Evolutionary conservation across 2,113 vertebrate genomes (phyloP).

Genomic region (Perca schrenkii): DNA sequence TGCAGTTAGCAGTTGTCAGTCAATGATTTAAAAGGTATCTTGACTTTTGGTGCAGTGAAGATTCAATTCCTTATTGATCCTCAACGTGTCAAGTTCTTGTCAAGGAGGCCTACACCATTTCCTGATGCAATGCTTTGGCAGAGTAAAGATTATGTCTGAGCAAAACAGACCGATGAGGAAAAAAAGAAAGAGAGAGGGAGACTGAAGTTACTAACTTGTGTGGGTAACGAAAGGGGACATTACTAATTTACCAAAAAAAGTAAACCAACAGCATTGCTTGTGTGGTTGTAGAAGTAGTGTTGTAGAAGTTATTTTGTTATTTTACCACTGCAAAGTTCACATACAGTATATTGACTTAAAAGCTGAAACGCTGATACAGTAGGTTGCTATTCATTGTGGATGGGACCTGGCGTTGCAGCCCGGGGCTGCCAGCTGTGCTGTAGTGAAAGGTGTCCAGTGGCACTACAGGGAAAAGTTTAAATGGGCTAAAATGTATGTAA

Average conservation of each 20-base stretch:
- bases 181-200: slow-evolving; percentile 11
- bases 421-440: not conserved
- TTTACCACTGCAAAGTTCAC: not conserved
- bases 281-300: not conserved
- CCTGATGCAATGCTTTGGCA: slow-evolving; percentile 59
- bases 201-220: not conserved
- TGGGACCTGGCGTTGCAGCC: not conserved
- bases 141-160: slow-evolving; percentile 13
- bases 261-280: slow-evolving; percentile 18
- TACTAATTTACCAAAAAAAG: not conserved
- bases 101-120: slow-evolving; percentile 56
- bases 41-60: slow-evolving; percentile 69
- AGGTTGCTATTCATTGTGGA: slow-evolving; percentile 5
- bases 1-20: slow-evolving; percentile 60
- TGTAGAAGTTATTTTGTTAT: not conserved
- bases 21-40: slow-evolving; percentile 65
- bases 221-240: not conserved
- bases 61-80: slow-evolving; percentile 77
- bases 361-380: no score
- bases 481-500: slow-evolving; percentile 8
- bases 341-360: not conserved
- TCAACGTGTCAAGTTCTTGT: slow-evolving; percentile 67
- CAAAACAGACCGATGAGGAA: not conserved
- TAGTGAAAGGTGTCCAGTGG: not conserved
- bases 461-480: not conserved